These are phyloP conservation scores for Apogon talboti DNA, from an alignment of 2,797 vertebrate species.

Conservation along the genomic window DNA sequence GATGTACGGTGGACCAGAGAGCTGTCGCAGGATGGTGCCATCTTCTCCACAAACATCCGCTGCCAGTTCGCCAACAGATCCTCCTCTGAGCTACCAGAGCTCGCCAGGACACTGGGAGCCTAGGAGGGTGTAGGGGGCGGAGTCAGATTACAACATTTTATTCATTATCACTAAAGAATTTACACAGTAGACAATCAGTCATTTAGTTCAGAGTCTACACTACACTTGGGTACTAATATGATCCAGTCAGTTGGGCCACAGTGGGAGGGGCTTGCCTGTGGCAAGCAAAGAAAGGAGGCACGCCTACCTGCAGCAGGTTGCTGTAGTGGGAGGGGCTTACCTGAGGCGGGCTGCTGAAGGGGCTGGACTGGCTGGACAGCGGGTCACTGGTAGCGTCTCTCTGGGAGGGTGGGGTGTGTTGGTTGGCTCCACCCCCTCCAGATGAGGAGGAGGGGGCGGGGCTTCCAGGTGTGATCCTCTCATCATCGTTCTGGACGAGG, in stretches of 20 bases:
- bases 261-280: too few relatives aligned
- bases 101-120: conserved; percentile 87
- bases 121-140: conserved; percentile 21
- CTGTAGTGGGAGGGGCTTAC: conserved; percentile 24
- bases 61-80: conserved; percentile 96
- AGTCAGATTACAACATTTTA: neutral
- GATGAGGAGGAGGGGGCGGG: conserved; percentile 82
- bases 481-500: conserved; percentile 88
- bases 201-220: too few relatives aligned
- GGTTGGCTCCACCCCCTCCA: conserved; percentile 43
- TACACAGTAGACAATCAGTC: neutral
- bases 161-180: neutral
- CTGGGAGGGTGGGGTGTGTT: conserved; percentile 59
- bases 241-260: too few relatives aligned
- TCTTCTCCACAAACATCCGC: conserved; percentile 94
- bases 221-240: too few relatives aligned
- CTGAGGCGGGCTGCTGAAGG: conserved; percentile 88
- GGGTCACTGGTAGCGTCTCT: conserved; percentile 67
- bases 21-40: conserved; percentile 81
- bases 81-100: conserved; percentile 93
- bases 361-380: conserved; percentile 86
- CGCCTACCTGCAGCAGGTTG: too few relatives aligned
- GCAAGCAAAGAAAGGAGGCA: too few relatives aligned
- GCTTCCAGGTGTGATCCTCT: conserved; percentile 81
- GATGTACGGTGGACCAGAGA: conserved; percentile 88